Percentiles rank a stretch among this genome's conserved stretches.
These are phyloP conservation scores for Trichonephila inaurata DNA, from an alignment of 1,140 invertebrate genomes.

Conservation along the genomic window DNA sequence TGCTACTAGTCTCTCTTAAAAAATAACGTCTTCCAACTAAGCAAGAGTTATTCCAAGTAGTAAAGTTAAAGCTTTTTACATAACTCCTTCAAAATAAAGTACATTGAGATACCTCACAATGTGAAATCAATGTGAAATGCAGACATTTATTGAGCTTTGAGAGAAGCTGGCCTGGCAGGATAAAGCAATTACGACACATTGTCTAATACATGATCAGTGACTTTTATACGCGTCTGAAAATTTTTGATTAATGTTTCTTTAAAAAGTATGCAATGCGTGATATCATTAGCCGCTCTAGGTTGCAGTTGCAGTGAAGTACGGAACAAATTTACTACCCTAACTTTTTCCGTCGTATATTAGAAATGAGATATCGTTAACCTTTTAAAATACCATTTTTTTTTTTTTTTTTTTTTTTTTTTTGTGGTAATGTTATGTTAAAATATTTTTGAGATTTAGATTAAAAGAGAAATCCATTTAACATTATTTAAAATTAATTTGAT, in stretches of 20 bases:
- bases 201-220: background rate
- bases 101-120: background rate
- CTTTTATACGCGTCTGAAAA: background rate
- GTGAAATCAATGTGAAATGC: background rate
- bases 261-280: no score
- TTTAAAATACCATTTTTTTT: no score
- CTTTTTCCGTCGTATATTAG: no score
- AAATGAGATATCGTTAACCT: no score
- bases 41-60: background rate
- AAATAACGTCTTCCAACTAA: background rate
- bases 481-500: no score
- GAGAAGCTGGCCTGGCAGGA: background rate
- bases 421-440: no score
- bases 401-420: no score
- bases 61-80: background rate
- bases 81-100: constrained; percentile 3
- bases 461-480: no score
- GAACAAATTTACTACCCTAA: no score
- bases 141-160: background rate
- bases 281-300: no score
- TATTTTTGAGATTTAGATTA: no score
- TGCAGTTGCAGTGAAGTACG: no score
- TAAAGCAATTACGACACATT: background rate
- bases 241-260: constrained; percentile 8
- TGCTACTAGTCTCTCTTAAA: background rate